Conservation (phyloP, 2,888 invertebrate genomes). For the Lepeophtheirus nordmannii region DNA sequence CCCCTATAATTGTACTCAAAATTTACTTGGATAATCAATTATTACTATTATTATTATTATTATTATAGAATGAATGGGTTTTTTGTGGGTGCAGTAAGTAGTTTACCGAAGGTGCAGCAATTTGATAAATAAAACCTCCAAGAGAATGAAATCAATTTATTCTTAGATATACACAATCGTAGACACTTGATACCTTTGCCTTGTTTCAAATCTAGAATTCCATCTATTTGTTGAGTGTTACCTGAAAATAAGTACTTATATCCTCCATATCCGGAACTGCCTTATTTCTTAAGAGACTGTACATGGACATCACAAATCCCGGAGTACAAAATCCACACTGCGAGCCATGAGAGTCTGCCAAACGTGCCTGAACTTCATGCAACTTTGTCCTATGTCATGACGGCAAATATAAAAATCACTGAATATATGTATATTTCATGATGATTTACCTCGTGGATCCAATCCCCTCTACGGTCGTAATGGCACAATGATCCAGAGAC, state of each 20-base stretch:
- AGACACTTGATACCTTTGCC: too few species aligned
- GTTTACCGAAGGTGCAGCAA: too few species aligned
- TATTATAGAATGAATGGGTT: too few species aligned
- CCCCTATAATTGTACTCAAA: too few species aligned
- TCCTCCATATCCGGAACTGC: slow-evolving; percentile 56
- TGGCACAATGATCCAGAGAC: slow-evolving; percentile 67
- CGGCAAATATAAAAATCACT: too few species aligned
- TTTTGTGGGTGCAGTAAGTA: too few species aligned
- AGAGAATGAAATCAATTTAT: too few species aligned
- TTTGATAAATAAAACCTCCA: too few species aligned
- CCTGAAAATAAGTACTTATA: slow-evolving; percentile 34
- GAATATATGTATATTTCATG: background rate
- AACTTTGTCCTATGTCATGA: slow-evolving; percentile 25
- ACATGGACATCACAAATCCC: slow-evolving; percentile 95
- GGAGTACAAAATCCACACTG: slow-evolving; percentile 92
- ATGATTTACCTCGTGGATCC: slow-evolving; percentile 49
- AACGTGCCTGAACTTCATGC: slow-evolving; percentile 37
- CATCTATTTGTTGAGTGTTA: slow-evolving; percentile 1
- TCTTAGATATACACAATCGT: too few species aligned
- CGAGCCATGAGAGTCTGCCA: slow-evolving; percentile 77
- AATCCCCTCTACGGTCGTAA: slow-evolving; percentile 85
- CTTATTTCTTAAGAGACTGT: slow-evolving; percentile 58
- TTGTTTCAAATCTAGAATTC: too few species aligned
- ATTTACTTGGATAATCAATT: too few species aligned
- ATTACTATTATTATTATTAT: too few species aligned